Evolutionary conservation across 2,888 invertebrate genomes (phyloP), one percentile per base, ranked within the genome.

Genomic region (Phymatocera aterrima): DNA sequence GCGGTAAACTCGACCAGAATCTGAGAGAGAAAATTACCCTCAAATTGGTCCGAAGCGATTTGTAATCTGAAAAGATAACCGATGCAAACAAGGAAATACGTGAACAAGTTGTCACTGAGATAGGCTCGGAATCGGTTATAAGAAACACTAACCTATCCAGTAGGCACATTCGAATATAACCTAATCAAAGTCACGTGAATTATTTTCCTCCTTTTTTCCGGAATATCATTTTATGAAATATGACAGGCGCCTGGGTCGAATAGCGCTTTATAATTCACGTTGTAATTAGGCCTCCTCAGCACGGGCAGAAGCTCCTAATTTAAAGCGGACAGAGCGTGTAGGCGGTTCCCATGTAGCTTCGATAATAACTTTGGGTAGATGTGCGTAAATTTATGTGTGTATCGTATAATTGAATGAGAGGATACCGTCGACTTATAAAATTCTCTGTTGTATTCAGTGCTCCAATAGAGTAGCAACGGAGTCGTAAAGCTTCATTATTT

Each of bases 221-320:
- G 46, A 51, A 31, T 18, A 43, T 31, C 21, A 31, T 72, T 72
- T 12, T n/a, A 18, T 18, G 51, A 31, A n/a, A 48, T 34, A 51
- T 28, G 34, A 21, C 18, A 5, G 24, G 10, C 18, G 48, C 28
- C 18, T 72, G 34, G 48, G 18, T 31, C 48, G n/a, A 72, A 72
- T 12, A 51, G 4, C 31, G 43, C 8, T 43, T 68, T 68, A 46
- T 68, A 68, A 68, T 72, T 72, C 51, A 43, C 21, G 68, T 68
- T 21, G 68, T 43, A 68, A 68, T 68, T 68, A 68, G 40, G 28
- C 40, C 68, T 68, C 43, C 21, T 15, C 57, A 31, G 10, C 12
- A 12, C 24, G 24, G 68, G 28, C 43, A 46, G 43, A 43, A 68
- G 68, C 24, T 43, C 40, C 12, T 68, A 68, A 68, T 68, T 68